Percentiles rank a stretch among this genome's conserved stretches.
phyloP scores from a whole-genome alignment of 2,888 invertebrate genomes.

The Parascotia fuliginaria region DNA sequence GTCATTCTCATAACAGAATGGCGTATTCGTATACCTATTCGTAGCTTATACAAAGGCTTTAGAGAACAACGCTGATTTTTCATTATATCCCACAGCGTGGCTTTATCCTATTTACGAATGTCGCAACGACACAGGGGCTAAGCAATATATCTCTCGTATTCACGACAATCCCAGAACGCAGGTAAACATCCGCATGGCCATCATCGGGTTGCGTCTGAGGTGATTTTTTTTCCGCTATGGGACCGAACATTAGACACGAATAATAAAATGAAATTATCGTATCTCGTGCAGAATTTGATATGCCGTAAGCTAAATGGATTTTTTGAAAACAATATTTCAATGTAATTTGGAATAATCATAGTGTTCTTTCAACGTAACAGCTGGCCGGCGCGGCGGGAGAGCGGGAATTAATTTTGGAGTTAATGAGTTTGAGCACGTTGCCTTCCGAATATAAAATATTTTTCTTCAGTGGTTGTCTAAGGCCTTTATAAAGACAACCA shows the following conservation, averaged over 20 bases:
- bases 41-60: too few relatives aligned
- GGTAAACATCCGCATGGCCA: constrained; percentile 40
- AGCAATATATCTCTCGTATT: constrained; percentile 30
- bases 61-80: background rate
- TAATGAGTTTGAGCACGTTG: background rate
- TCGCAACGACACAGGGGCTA: constrained; percentile 10
- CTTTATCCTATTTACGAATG: constrained; percentile 24
- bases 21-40: too few relatives aligned
- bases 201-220: constrained; percentile 27
- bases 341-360: constrained; percentile 24
- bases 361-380: constrained; percentile 29
- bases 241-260: constrained; percentile 28
- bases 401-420: constrained; percentile 18
- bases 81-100: constrained; percentile 1
- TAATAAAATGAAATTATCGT: constrained; percentile 30
- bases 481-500: too few relatives aligned
- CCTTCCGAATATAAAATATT: background rate
- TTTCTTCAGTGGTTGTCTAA: background rate
- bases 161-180: constrained; percentile 29
- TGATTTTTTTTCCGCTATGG: constrained; percentile 29
- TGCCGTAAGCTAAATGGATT: constrained; percentile 27
- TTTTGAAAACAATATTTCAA: constrained; percentile 34
- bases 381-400: constrained; percentile 14
- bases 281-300: constrained; percentile 28
- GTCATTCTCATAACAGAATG: background rate